Conservation (phyloP, 2,797 vertebrate genomes). For the Myripristis jacobus region DNA sequence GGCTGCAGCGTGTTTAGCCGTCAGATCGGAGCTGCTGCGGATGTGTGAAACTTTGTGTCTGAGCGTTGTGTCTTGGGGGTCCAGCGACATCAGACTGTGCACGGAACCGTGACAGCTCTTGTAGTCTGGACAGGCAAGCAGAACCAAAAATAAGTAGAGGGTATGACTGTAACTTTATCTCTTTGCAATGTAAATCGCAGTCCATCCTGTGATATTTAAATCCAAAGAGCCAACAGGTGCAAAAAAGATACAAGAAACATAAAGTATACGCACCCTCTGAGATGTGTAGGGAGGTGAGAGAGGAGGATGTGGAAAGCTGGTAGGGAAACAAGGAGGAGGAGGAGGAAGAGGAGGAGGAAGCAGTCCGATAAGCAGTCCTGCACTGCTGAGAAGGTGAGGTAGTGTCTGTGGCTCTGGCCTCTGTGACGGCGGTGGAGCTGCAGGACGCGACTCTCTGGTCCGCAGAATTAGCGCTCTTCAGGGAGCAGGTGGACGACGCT, state of each 20-base stretch:
- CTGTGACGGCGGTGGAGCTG: constrained; percentile 30
- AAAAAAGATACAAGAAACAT: not conserved
- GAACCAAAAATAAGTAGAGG: not conserved
- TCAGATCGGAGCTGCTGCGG: constrained; percentile 82
- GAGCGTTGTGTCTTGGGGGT: constrained; percentile 82
- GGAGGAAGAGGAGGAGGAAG: constrained; percentile 88
- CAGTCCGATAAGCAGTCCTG: constrained; percentile 80
- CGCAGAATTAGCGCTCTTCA: constrained; percentile 60
- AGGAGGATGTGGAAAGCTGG: constrained; percentile 87
- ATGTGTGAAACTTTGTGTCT: constrained; percentile 56
- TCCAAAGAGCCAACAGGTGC: not conserved
- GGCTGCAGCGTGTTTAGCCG: constrained; percentile 84
- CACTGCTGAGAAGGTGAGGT: constrained; percentile 81
- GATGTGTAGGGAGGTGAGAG: constrained; percentile 92
- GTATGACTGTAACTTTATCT: not conserved
- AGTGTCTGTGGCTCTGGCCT: constrained; percentile 43
- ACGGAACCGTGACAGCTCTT: constrained; percentile 93
- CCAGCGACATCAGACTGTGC: constrained; percentile 92
- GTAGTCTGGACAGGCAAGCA: constrained; percentile 83
- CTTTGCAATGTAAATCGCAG: too few relatives aligned
- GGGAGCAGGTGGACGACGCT: constrained; percentile 59
- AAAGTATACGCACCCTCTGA: constrained; percentile 78
- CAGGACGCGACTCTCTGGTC: constrained; percentile 33
- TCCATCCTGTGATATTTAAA: not conserved
- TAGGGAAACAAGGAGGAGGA: constrained; percentile 85